Evolutionary conservation across 2,797 vertebrate genomes (phyloP), one percentile per base, ranked within the genome.

Genomic region (Brachyrhaphis roseni): DNA sequence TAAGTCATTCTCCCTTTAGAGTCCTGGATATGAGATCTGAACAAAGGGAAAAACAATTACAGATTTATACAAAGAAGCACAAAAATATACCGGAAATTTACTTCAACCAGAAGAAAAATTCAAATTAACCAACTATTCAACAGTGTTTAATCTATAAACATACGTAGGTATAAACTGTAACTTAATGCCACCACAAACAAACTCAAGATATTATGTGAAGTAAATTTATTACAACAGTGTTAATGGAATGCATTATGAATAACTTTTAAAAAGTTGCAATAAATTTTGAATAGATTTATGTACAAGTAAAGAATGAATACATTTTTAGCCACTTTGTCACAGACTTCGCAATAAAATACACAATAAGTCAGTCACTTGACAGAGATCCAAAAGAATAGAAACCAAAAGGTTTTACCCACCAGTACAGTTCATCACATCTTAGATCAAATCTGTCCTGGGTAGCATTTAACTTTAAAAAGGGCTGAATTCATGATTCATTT

Each of bases 401-500:
- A 28, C 4, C 20, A 75, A 57, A 57, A 80, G 57, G 49, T 80
- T 80, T 80, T 43, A 26, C 66, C 49, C n/a, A 31, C 26, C 23
- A n/a, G 26, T n/a, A 0, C 53, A n/a, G 26, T 57, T 84, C 70
- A 79, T 80, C 76, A 77, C 31, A 49, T 83, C 57, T 72, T 11
- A 20, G 49, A 71, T 68, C 46, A 45, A 73, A 71, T 84, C 51
- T 72, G 72, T 78, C 45, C 51, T 31, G 1, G 53, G 51, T 82
- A 57, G 77, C 45, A 68, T 86, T 90, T 84, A 5, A 2, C 88
- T 87, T 80, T 77, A 23, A 82, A 88, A 76, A 83, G 79, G 74
- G 80, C 76, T 68, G 80, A 87, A 82, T 79, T 84, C 82, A 87
- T 87, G 90, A 90, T 83, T 90, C 78, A 88, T 87, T 86, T 86